Conservation (phyloP, 37 sponge, comb jelly and placozoan species). For the Haliclona indistincta region DNA sequence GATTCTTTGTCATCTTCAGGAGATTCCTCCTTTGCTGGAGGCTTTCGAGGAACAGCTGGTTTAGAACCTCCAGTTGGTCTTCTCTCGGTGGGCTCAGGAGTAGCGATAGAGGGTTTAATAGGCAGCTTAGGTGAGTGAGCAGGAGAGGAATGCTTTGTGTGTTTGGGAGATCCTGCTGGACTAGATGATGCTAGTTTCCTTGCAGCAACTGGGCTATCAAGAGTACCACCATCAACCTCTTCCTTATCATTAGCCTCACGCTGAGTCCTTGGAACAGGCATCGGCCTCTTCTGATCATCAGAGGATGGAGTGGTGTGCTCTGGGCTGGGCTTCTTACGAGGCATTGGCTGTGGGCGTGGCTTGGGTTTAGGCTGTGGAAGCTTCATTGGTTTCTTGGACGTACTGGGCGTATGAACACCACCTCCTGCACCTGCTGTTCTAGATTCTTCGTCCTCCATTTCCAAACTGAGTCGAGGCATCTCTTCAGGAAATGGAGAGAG, state of each 20-base stretch:
- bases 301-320: background rate
- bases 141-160: too few species aligned
- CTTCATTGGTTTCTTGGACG: background rate
- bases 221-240: too few species aligned
- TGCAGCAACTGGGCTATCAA: too few species aligned
- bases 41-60: slow-evolving; percentile 5
- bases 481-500: slow-evolving; percentile 6
- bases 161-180: too few species aligned
- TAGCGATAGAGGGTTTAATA: too few species aligned
- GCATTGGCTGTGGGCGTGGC: slow-evolving; percentile 12
- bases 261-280: too few species aligned
- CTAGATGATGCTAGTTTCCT: too few species aligned
- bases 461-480: slow-evolving; percentile 8
- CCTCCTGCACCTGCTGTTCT: background rate
- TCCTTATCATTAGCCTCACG: too few species aligned
- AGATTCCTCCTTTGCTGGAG: background rate
- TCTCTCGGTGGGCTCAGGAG: too few species aligned
- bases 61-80: background rate
- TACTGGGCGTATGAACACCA: background rate
- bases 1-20: background rate
- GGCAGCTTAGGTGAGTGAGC: too few species aligned
- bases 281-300: too few species aligned
- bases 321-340: background rate
- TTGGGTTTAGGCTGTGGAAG: slow-evolving; percentile 1
- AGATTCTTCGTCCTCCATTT: background rate